These are phyloP conservation scores for Hemicordylus capensis DNA, from an alignment of 2,113 vertebrate species.

Conservation along the genomic window DNA sequence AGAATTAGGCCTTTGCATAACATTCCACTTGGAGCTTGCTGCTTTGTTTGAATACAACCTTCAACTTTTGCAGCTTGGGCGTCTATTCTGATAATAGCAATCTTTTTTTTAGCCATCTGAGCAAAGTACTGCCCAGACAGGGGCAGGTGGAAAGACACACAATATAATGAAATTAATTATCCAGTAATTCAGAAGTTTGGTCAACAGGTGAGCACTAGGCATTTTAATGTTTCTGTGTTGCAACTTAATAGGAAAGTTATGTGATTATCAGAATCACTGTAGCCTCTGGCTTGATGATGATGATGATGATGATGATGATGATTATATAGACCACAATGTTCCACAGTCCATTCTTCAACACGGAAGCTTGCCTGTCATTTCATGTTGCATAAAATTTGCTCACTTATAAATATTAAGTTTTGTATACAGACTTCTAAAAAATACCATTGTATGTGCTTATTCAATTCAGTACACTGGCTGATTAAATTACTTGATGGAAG, in stretches of 20 bases:
- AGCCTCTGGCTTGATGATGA: background rate
- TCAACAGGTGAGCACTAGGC: background rate
- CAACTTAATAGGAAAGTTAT: background rate
- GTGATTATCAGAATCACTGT: background rate
- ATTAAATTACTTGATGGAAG: conserved; percentile 8
- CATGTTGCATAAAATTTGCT: background rate
- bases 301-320: no score
- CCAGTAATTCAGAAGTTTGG: background rate
- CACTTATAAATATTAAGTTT: conserved; percentile 24
- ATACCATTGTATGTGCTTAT: background rate
- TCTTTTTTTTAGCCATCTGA: background rate
- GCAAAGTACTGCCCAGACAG: background rate
- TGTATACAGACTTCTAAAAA: conserved; percentile 10
- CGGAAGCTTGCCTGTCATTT: conserved; percentile 3
- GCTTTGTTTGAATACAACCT: background rate
- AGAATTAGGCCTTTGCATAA: background rate
- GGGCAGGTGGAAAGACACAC: background rate
- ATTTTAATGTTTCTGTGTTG: conserved; percentile 1
- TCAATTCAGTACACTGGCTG: background rate
- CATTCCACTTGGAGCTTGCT: background rate
- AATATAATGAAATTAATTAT: background rate
- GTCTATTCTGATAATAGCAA: background rate
- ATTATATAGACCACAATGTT: background rate
- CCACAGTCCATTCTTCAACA: background rate
- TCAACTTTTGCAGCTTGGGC: background rate